Conservation (phyloP, 2,888 invertebrate genomes). For the Lypha dubia region DNA sequence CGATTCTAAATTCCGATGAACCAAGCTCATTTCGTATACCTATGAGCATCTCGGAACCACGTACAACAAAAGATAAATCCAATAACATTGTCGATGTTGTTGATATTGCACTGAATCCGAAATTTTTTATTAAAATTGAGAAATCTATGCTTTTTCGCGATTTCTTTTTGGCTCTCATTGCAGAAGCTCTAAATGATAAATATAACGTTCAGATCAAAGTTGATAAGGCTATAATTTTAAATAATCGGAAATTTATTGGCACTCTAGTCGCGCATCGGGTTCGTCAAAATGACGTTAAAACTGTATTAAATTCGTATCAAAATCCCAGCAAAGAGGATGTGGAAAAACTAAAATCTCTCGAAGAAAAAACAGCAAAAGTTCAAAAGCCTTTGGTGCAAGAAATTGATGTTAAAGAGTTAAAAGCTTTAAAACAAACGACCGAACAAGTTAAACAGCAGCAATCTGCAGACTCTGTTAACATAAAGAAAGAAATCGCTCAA, state of each 20-base stretch:
- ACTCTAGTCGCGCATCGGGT: slow-evolving; percentile 89
- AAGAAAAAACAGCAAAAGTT: slow-evolving; percentile 22
- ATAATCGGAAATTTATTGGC: slow-evolving; percentile 90
- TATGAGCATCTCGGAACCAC: slow-evolving; percentile 94
- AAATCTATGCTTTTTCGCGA: slow-evolving; percentile 88
- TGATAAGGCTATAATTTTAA: slow-evolving; percentile 87
- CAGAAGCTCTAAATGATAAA: slow-evolving; percentile 92
- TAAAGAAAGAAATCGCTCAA: slow-evolving; percentile 76
- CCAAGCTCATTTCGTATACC: slow-evolving; percentile 91
- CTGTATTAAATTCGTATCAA: slow-evolving; percentile 79
- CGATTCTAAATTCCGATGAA: slow-evolving; percentile 87
- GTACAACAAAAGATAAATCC: slow-evolving; percentile 90
- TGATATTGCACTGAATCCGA: slow-evolving; percentile 92
- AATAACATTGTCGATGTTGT: slow-evolving; percentile 89
- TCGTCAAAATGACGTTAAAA: slow-evolving; percentile 87
- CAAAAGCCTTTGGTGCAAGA: slow-evolving; percentile 85
- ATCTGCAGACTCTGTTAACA: slow-evolving; percentile 66
- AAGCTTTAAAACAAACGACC: slow-evolving; percentile 74
- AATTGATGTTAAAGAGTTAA: slow-evolving; percentile 80
- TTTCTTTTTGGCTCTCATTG: slow-evolving; percentile 91
- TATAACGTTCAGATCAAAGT: slow-evolving; percentile 88
- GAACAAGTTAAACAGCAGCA: slow-evolving; percentile 73
- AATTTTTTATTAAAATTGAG: slow-evolving; percentile 90
- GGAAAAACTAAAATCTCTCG: slow-evolving; percentile 72
- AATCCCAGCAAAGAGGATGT: slow-evolving; percentile 75